These are phyloP conservation scores for Mythimna pallens DNA, from an alignment of 2,888 invertebrate species.

Conservation along the genomic window DNA sequence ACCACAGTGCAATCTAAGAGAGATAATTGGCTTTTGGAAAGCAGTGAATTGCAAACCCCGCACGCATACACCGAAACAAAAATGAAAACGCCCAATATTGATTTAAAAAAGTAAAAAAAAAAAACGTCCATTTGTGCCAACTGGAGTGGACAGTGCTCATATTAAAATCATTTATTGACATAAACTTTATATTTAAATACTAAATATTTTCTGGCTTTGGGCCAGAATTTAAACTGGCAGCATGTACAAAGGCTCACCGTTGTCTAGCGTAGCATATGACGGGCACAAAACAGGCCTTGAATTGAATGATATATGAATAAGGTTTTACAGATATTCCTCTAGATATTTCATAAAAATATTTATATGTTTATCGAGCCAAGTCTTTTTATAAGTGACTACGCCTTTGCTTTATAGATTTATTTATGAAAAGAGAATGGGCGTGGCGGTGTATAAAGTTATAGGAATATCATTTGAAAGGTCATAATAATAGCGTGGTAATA, in stretches of 20 bases:
- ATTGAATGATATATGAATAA: slow-evolving; percentile 50
- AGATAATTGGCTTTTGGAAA: not conserved
- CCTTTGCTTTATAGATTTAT: slow-evolving; percentile 16
- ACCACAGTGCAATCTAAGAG: not conserved
- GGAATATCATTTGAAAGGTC: too few species aligned
- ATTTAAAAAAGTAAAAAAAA: not conserved
- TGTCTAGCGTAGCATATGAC: slow-evolving; percentile 40
- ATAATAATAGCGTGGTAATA: too few species aligned
- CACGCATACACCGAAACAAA: not conserved
- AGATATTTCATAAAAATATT: slow-evolving; percentile 43
- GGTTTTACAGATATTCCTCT: slow-evolving; percentile 20
- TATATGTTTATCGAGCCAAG: slow-evolving; percentile 24
- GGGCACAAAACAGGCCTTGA: slow-evolving; percentile 34
- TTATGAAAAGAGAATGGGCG: slow-evolving; percentile 5
- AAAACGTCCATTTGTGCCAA: slow-evolving; percentile 16
- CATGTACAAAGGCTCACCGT: slow-evolving; percentile 17
- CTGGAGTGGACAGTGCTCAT: slow-evolving; percentile 32
- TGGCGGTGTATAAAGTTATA: too few species aligned
- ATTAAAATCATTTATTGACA: slow-evolving; percentile 52
- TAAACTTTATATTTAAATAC: slow-evolving; percentile 48
- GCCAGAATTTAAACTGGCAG: slow-evolving; percentile 53
- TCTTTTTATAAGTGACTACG: slow-evolving; percentile 30
- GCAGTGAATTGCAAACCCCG: not conserved
- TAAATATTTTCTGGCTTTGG: slow-evolving; percentile 46
- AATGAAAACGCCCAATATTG: not conserved